Evolutionary conservation across 2,797 vertebrate genomes (phyloP).

Genomic region (Mergus octosetaceus): DNA sequence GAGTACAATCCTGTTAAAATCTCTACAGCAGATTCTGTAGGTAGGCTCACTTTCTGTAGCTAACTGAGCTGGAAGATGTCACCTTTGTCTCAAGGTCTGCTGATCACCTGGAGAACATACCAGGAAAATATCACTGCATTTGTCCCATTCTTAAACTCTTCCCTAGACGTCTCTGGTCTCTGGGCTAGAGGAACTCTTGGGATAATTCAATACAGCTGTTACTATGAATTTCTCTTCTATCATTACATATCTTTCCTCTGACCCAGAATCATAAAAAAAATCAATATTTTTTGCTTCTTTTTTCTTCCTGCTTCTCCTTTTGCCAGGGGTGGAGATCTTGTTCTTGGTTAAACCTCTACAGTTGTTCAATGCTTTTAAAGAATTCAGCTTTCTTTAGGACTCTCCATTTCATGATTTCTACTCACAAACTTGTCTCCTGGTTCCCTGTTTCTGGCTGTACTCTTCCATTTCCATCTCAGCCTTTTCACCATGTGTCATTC

Average conservation of each 20-base stretch:
- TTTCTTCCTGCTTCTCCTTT: neutral
- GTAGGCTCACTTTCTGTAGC: neutral
- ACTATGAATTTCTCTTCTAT: neutral
- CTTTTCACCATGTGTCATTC: neutral
- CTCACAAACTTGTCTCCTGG: neutral
- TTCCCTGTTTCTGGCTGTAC: neutral
- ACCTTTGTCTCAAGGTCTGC: neutral
- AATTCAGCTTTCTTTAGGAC: neutral
- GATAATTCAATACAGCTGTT: neutral
- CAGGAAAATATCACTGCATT: neutral
- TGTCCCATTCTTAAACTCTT: neutral
- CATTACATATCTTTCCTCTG: neutral
- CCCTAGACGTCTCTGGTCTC: neutral
- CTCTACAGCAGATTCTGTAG: neutral
- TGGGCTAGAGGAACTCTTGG: neutral
- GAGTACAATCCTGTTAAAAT: neutral
- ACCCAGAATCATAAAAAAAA: neutral
- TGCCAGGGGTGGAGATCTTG: neutral
- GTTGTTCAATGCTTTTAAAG: neutral
- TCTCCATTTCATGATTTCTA: neutral
- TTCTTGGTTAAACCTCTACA: neutral
- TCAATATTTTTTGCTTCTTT: neutral
- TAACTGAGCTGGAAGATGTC: neutral
- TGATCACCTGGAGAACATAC: neutral
- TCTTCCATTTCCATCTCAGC: neutral